These are phyloP conservation scores for Peromyscus californicus DNA, from an alignment of 2,113 vertebrate species.

Conservation along the genomic window DNA sequence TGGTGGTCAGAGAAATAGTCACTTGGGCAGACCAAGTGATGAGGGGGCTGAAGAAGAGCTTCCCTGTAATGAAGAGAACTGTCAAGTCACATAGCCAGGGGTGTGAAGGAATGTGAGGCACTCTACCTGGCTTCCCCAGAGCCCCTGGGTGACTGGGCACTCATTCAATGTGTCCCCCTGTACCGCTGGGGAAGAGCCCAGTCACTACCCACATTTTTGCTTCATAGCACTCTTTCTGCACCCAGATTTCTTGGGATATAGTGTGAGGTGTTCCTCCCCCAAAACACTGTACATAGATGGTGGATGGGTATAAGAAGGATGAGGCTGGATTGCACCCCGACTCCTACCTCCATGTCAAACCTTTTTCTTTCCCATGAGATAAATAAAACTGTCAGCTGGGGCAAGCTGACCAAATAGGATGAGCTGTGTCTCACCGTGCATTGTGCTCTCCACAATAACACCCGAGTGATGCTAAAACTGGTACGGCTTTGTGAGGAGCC, in stretches of 20 bases:
- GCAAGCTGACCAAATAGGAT: constrained; percentile 56
- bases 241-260: neutral
- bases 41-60: neutral
- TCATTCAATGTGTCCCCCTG: neutral
- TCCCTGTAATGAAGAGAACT: neutral
- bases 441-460: constrained; percentile 50
- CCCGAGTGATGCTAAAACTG: constrained; percentile 58
- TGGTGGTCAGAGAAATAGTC: neutral
- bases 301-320: neutral
- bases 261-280: neutral
- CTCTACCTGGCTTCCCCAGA: neutral
- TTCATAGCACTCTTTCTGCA: neutral
- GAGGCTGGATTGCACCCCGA: neutral
- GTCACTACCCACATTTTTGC: too few species aligned
- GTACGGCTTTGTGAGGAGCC: neutral
- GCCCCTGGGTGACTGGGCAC: neutral
- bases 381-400: constrained; percentile 59
- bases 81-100: neutral
- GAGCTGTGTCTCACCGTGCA: constrained; percentile 30
- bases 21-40: neutral
- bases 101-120: neutral
- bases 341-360: neutral
- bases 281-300: neutral
- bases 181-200: neutral
- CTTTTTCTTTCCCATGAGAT: constrained; percentile 46